Evolutionary conservation across 2,888 invertebrate species (phyloP).

Genomic region (Augiades crinisus): DNA sequence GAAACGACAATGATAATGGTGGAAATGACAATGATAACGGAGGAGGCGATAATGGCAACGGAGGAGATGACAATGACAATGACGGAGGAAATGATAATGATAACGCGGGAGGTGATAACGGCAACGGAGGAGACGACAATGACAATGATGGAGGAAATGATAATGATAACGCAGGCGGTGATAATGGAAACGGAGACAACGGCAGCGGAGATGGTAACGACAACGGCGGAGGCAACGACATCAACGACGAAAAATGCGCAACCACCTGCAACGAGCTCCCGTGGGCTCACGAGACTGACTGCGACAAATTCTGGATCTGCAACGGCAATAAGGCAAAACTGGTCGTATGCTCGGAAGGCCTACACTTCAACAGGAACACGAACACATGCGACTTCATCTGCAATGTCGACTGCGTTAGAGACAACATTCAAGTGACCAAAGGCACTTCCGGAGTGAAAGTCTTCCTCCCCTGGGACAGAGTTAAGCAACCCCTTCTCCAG

Average conservation of each 20-base stretch:
- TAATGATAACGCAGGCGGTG: background rate
- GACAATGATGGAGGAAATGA: conserved; percentile 1
- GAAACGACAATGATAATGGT: conserved; percentile 13
- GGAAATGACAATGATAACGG: conserved; percentile 12
- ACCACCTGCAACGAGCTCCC: conserved; percentile 53
- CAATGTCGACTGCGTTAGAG: conserved; percentile 51
- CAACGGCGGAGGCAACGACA: background rate
- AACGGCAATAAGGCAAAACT: conserved; percentile 43
- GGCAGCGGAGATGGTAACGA: conserved; percentile 2
- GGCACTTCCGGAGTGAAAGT: conserved; percentile 45
- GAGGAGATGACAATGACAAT: conserved; percentile 35
- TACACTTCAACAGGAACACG: conserved; percentile 56
- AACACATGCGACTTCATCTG: conserved; percentile 59
- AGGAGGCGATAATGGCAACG: conserved; percentile 30
- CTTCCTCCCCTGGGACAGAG: conserved; percentile 52
- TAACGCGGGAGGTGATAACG: conserved; percentile 24
- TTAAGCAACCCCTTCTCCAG: conserved; percentile 30
- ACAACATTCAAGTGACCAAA: conserved; percentile 39
- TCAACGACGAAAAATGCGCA: conserved; percentile 40
- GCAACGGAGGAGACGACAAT: conserved; percentile 19
- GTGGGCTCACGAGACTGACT: conserved; percentile 60
- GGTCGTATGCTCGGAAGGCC: conserved; percentile 55
- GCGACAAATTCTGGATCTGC: conserved; percentile 67
- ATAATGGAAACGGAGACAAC: conserved; percentile 9
- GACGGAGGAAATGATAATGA: conserved; percentile 19